A percentile compares a stretch with the other conserved stretches of the same genome.
phyloP scores from a whole-genome alignment of 2,888 invertebrate genomes.

The Drosophila cracens region DNA sequence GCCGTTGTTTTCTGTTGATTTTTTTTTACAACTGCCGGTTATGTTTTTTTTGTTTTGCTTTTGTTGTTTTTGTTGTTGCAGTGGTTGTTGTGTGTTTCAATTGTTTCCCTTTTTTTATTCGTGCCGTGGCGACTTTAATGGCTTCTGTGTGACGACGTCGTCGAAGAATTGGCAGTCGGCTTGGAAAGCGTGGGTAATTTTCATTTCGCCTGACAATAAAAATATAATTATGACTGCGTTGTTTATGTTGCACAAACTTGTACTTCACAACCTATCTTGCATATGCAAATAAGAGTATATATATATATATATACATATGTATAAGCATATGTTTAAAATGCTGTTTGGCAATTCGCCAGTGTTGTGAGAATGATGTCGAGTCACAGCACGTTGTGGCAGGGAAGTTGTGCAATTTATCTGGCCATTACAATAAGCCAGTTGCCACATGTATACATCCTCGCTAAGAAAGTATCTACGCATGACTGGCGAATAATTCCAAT shows the following conservation, averaged over 20 bases:
- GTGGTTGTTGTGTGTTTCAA: conserved; percentile 30
- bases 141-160: conserved; percentile 58
- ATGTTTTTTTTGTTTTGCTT: conserved; percentile 7
- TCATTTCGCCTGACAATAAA: conserved; percentile 62
- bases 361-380: conserved; percentile 64
- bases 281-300: conserved; percentile 22
- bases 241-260: conserved; percentile 44
- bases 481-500: conserved; percentile 39
- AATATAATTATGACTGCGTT: conserved; percentile 66
- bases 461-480: conserved; percentile 55
- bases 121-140: conserved; percentile 60
- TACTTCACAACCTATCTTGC: background rate
- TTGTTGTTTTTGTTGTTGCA: conserved; percentile 8
- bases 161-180: conserved; percentile 36
- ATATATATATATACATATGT: conserved; percentile 6
- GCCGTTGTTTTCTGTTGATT: conserved; percentile 1
- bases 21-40: conserved; percentile 27
- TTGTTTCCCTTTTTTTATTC: conserved; percentile 55
- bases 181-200: conserved; percentile 71
- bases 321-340: conserved; percentile 9
- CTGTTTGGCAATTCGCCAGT: conserved; percentile 41
- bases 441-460: background rate
- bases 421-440: conserved; percentile 14
- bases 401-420: conserved; percentile 66
- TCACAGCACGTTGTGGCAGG: conserved; percentile 49